These are phyloP conservation scores for Nesidiocoris tenuis DNA, from an alignment of 2,888 invertebrate genomes.

Conservation along the genomic window DNA sequence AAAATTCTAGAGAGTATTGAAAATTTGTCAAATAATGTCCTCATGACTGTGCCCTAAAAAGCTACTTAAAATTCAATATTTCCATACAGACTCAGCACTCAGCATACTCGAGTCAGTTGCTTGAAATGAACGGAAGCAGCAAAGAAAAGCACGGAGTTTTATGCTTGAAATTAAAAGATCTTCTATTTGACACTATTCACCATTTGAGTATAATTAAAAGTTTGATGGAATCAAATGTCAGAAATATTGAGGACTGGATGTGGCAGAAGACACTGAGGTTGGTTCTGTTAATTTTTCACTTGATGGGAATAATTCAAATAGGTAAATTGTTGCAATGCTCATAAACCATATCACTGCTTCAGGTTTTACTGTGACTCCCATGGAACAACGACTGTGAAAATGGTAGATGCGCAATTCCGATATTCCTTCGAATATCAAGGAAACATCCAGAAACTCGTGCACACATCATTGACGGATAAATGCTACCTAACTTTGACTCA, in stretches of 20 bases:
- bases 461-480: slow-evolving; percentile 93
- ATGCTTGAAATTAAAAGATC: slow-evolving; percentile 83
- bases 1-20: too few relatives aligned
- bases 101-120: slow-evolving; percentile 58
- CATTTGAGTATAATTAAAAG: slow-evolving; percentile 79
- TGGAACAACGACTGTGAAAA: slow-evolving; percentile 56
- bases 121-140: slow-evolving; percentile 58
- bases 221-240: slow-evolving; percentile 69
- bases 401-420: slow-evolving; percentile 91
- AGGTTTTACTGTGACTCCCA: slow-evolving; percentile 35
- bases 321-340: slow-evolving; percentile 2
- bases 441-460: slow-evolving; percentile 90
- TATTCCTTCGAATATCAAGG: slow-evolving; percentile 99
- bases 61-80: too few relatives aligned
- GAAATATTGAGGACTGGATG: slow-evolving; percentile 74
- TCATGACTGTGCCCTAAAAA: too few relatives aligned
- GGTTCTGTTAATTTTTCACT: background rate
- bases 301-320: background rate
- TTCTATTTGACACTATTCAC: slow-evolving; percentile 91
- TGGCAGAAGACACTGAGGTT: slow-evolving; percentile 93
- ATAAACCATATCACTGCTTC: background rate
- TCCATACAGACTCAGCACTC: slow-evolving; percentile 58
- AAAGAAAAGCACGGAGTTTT: slow-evolving; percentile 58
- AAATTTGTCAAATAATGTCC: too few relatives aligned
- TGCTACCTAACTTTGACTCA: slow-evolving; percentile 97